Evolutionary conservation across 2,113 vertebrate genomes (phyloP).

Genomic region (Potamarius usumacintae): DNA sequence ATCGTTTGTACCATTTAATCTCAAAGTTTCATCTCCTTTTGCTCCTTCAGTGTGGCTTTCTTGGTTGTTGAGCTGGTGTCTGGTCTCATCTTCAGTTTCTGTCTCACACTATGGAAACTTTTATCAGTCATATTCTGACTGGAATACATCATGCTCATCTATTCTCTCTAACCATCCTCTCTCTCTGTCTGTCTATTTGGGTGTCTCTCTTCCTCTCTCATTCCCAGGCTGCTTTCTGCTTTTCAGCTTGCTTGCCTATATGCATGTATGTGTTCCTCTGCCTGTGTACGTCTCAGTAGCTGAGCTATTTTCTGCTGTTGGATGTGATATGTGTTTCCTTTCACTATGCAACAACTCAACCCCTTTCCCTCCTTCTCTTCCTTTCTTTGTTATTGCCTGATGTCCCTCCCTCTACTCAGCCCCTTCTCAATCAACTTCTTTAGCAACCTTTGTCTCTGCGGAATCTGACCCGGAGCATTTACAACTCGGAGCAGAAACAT

Average conservation of each 20-base stretch:
- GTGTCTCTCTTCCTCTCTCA: conserved; percentile 5
- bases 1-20: neutral
- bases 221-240: neutral
- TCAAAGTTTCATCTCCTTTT: neutral
- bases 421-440: conserved; percentile 53
- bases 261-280: conserved; percentile 33
- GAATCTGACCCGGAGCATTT: neutral
- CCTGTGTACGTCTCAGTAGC: conserved; percentile 42
- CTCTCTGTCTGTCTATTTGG: conserved; percentile 2
- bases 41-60: neutral
- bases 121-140: neutral
- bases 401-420: conserved; percentile 43
- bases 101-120: conserved; percentile 11
- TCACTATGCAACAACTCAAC: conserved; percentile 59
- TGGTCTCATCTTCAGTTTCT: neutral
- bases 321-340: conserved; percentile 58
- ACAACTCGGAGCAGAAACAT: neutral
- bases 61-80: neutral
- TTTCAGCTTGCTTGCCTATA: conserved; percentile 29
- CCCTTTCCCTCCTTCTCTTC: conserved; percentile 54
- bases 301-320: conserved; percentile 55
- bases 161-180: conserved; percentile 4
- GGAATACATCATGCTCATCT: conserved; percentile 11
- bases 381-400: conserved; percentile 54
- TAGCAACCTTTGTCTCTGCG: conserved; percentile 5